Base-by-base conservation (phyloP, 2,113 vertebrate genomes). In the Chrysemys picta region DNA sequence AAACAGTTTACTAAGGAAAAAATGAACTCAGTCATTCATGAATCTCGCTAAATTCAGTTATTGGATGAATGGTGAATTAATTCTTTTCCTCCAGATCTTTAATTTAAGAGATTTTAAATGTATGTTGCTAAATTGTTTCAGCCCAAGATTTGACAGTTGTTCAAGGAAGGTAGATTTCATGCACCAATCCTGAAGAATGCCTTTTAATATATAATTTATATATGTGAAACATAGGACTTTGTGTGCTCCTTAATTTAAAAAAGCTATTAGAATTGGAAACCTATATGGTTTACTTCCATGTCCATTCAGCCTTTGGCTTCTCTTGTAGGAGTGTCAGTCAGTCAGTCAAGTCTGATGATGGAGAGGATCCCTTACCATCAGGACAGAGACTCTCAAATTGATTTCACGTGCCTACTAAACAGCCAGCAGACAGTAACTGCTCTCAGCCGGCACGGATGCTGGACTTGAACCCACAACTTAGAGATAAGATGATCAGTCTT, bases 71-170 rank as follows among this genome's bases (percentile, higher is more conserved):
- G 24, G 3, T 6, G 1, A 69, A 88, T 95, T 93, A n/a, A 0
- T 4, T 85, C 93, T 92, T 94, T 88, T 88, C 8, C 72, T 45
- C 80, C 45, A 57, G 38, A 47, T 54, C 85, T 79, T 50, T 90
- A 31, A 82, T 79, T 79, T 85, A 31, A 14, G 8, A 38, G 49
- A 76, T 90, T 93, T n/a, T 29, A 80, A 10, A 84, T 95, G 22
- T 4, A 42, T 84, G 29, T 0, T 1, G 25, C 45, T 78, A 88
- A 92, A 80, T 25, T 57, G 50, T 22, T 35, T 35, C 13, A 29
- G 31, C 29, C 82, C 0, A 1, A 80, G 13, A 6, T 17, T 90
- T 62, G 76, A 10, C 11, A 84, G 92, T 85, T 72, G 12, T 27
- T 90, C 93, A 87, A 78, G 5, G 19, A 84, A 85, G 76, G 10